Evolutionary conservation across 92 coral and sea anemone genomes (phyloP).

Genomic region (Zoanthus solanderi): DNA sequence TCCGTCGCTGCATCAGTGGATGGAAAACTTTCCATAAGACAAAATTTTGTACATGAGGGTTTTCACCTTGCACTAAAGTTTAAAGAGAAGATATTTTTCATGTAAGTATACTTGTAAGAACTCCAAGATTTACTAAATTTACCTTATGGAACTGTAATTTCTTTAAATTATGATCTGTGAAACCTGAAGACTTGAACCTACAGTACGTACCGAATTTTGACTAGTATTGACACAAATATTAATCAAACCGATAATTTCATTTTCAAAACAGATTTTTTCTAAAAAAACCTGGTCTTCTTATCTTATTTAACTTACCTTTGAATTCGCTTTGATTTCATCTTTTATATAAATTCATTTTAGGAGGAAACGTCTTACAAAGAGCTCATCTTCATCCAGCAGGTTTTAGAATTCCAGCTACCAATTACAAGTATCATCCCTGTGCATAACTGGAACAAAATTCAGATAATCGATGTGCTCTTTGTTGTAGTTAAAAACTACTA

Average conservation of each 20-base stretch:
- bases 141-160: too few species aligned
- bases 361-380: background rate
- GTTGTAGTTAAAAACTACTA: background rate
- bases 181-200: too few species aligned
- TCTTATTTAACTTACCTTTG: background rate
- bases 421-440: background rate
- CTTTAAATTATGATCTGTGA: too few species aligned
- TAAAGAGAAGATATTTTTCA: background rate
- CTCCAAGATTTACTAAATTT: too few species aligned
- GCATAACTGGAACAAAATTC: background rate
- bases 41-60: background rate
- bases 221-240: too few species aligned
- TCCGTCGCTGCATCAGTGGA: background rate
- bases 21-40: background rate
- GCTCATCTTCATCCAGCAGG: background rate
- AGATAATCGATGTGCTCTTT: background rate
- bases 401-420: conserved; percentile 28
- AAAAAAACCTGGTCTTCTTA: background rate
- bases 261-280: background rate
- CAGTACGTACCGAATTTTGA: too few species aligned
- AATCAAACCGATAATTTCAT: too few species aligned
- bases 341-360: background rate
- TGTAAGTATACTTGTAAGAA: background rate
- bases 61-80: background rate
- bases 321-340: background rate